phyloP scores from a whole-genome alignment of 2,888 invertebrate genomes.

The Xanthia togata region DNA sequence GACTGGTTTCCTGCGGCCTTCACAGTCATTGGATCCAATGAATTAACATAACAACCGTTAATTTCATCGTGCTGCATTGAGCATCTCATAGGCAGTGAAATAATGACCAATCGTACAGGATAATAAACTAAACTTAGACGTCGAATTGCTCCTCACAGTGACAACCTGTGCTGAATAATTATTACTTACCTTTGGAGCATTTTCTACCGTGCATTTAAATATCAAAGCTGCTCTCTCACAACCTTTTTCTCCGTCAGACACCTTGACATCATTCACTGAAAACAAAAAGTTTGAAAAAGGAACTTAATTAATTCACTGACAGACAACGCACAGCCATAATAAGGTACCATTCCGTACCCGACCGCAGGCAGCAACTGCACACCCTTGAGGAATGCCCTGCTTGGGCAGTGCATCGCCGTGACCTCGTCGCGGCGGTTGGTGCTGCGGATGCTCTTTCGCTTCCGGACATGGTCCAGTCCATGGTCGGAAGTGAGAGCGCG shows the following conservation, averaged over 20 bases:
- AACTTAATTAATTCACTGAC: background rate
- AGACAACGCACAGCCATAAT: background rate
- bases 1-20: too few species aligned
- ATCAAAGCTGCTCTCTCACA: constrained; percentile 84
- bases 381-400: too few species aligned
- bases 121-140: background rate
- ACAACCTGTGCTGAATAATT: background rate
- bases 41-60: background rate
- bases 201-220: constrained; percentile 81
- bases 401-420: too few species aligned
- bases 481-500: too few species aligned
- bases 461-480: too few species aligned
- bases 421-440: too few species aligned
- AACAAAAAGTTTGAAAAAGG: constrained; percentile 46
- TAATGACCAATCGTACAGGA: background rate
- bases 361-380: too few species aligned
- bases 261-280: constrained; percentile 81
- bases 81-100: too few species aligned
- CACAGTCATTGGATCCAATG: too few species aligned
- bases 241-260: constrained; percentile 83
- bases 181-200: constrained; percentile 80
- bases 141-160: background rate
- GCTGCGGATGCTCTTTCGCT: too few species aligned
- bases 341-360: too few species aligned
- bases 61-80: background rate